Percentiles rank a stretch among this genome's conserved stretches.
Conservation (phyloP, 2,113 vertebrate species). For the Orycteropus afer region DNA sequence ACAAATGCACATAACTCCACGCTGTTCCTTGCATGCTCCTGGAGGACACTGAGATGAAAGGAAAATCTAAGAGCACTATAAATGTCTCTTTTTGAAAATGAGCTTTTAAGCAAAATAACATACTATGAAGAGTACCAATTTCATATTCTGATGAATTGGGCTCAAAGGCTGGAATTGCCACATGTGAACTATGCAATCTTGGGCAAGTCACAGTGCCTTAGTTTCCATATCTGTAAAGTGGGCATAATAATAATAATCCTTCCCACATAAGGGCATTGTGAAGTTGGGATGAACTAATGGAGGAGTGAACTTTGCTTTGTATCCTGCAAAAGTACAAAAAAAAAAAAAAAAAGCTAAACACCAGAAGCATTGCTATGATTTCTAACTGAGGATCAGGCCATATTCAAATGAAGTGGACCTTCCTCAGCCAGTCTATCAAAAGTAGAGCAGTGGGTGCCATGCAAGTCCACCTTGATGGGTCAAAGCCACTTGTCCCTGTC, state of each 20-base stretch:
- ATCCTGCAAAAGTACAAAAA: not conserved
- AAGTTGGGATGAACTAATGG: not conserved
- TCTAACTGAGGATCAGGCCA: not conserved
- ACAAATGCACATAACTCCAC: not conserved
- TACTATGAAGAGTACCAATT: not conserved
- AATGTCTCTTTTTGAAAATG: not conserved
- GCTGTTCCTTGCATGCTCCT: not conserved
- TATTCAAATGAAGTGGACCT: not conserved
- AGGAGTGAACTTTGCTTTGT: not conserved
- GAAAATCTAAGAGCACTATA: not conserved
- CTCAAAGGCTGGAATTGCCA: not conserved
- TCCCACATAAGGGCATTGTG: not conserved
- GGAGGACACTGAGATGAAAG: not conserved
- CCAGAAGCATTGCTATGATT: not conserved
- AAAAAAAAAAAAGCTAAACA: not conserved
- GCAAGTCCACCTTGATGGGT: not conserved
- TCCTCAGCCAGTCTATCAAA: not conserved
- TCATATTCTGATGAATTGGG: not conserved
- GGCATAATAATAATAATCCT: not conserved
- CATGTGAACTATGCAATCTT: accelerated
- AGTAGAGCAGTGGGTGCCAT: not conserved
- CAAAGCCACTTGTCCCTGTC: not conserved
- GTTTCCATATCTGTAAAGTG: not conserved
- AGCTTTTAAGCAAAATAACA: not conserved
- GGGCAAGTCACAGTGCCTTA: not conserved